Evolutionary conservation across 2,797 vertebrate species (phyloP), one percentile per base, ranked within the genome.

Genomic region (Potorous gilbertii): DNA sequence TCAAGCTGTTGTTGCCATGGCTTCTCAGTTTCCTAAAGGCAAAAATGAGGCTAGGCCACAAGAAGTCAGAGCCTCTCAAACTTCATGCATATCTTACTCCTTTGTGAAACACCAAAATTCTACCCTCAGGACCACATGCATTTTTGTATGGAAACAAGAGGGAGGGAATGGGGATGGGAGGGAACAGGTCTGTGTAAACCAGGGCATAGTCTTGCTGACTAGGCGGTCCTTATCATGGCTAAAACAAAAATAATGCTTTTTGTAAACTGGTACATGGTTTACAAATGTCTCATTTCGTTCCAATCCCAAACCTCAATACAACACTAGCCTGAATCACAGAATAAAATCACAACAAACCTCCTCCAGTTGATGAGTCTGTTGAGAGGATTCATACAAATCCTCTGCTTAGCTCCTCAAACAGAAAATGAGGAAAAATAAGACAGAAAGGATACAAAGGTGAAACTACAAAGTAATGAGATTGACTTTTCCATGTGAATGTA

Each of bases 371-470:
- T 96, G 55, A 95, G 93, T 50, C 40, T 54, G 54, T 31, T 13
- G 95, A 95, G 94, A 92, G 91, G 59, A 94, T 95, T 97, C 10
- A 90, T 94, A 54, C 92, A 54, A 93, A 96, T 40, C n/a, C n/a
- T 40, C 57, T 54, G n/a, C 46, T 56, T 14, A 1, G 1, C 5
- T 9, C 66, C 59, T 1, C 0, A 10, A 56, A 27, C 34, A 81
- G 40, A 66, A 18, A 27, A 56, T 29, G 54, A 74, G 34, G 81
- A 29, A 27, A 27, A 52, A 27, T 0, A 8, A 46, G 4, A 89
- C 59, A 66, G 5, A 87, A 62, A 5, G 0, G 9, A 74, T 21
- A 56, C 4, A 0, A 1, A 27, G 46, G 29, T 5, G 0, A 28
- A 56, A 55, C 24, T 11, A 2, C 1, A 12, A 9, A 29, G 89